A percentile compares a stretch with the other conserved stretches of the same genome.
Evolutionary conservation across 2,797 vertebrate species (phyloP).

Genomic region (Sebastes trivittatus): DNA sequence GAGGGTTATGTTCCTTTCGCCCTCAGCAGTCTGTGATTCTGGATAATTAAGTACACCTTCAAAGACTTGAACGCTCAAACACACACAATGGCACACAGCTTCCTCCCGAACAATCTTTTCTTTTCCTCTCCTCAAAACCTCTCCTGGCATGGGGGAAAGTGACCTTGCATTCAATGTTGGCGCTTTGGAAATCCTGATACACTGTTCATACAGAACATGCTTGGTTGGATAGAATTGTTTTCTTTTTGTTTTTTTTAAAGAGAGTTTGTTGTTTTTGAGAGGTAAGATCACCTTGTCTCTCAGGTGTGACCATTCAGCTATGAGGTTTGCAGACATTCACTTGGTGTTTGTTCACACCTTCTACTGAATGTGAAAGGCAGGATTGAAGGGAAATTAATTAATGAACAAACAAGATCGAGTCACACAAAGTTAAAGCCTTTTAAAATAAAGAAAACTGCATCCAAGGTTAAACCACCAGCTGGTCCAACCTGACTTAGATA

Average conservation of each 20-base stretch:
- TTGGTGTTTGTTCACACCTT: slow-evolving; percentile 22
- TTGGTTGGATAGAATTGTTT: neutral
- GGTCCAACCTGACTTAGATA: neutral
- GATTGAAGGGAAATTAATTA: slow-evolving; percentile 5
- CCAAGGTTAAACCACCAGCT: neutral
- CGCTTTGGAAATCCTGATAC: neutral
- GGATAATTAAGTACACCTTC: neutral
- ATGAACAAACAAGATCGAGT: neutral
- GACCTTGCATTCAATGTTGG: neutral
- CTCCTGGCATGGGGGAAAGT: neutral
- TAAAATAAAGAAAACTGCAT: neutral
- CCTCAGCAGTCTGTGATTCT: neutral
- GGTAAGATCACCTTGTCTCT: neutral
- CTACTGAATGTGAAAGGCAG: neutral
- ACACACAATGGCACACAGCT: neutral
- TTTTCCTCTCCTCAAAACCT: neutral
- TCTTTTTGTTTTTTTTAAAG: neutral
- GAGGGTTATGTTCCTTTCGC: neutral
- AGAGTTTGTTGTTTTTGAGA: slow-evolving; percentile 15
- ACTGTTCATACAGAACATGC: neutral
- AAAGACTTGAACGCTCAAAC: neutral
- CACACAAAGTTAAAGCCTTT: neutral
- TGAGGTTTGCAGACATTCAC: neutral
- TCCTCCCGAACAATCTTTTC: neutral
- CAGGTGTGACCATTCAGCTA: slow-evolving; percentile 3